Evolutionary conservation across 2,113 vertebrate genomes (phyloP).

Genomic region (Hoplias malabaricus): DNA sequence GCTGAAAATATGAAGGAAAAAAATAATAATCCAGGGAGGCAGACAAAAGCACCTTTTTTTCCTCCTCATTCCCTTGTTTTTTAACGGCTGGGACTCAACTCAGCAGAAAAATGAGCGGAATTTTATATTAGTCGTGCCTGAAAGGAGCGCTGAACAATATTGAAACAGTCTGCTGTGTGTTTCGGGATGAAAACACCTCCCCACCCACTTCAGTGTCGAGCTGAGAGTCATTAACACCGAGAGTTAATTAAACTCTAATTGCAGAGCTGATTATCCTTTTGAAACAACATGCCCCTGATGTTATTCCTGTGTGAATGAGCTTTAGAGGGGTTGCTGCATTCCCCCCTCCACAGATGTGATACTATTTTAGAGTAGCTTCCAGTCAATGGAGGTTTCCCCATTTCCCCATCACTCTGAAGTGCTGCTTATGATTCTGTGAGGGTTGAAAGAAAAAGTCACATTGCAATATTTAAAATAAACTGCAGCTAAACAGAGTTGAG

Average conservation of each 20-base stretch:
- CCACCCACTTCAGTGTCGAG: constrained; percentile 1
- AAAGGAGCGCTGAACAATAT: constrained; percentile 62
- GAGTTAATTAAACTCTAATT: constrained; percentile 23
- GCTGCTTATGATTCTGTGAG: background rate
- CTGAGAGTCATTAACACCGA: background rate
- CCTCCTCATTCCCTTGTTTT: background rate
- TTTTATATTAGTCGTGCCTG: constrained; percentile 58
- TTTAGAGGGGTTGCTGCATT: background rate
- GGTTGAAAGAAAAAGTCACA: background rate
- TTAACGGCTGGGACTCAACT: background rate
- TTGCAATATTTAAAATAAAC: background rate
- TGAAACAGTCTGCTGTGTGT: constrained; percentile 44
- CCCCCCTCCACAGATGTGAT: background rate
- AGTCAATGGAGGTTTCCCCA: background rate
- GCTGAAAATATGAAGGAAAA: background rate
- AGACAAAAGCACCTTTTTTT: constrained; percentile 20
- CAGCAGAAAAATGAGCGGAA: constrained; percentile 5
- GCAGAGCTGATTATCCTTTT: constrained; percentile 10
- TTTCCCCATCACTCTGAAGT: background rate
- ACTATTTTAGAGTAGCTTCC: background rate
- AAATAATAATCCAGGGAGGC: background rate
- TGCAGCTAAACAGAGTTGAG: too few relatives aligned
- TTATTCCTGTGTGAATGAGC: background rate
- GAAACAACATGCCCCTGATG: constrained; percentile 16
- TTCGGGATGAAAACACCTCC: background rate